Base-by-base conservation (phyloP, 2,888 invertebrate genomes). In the Limenitis arthemis region DNA sequence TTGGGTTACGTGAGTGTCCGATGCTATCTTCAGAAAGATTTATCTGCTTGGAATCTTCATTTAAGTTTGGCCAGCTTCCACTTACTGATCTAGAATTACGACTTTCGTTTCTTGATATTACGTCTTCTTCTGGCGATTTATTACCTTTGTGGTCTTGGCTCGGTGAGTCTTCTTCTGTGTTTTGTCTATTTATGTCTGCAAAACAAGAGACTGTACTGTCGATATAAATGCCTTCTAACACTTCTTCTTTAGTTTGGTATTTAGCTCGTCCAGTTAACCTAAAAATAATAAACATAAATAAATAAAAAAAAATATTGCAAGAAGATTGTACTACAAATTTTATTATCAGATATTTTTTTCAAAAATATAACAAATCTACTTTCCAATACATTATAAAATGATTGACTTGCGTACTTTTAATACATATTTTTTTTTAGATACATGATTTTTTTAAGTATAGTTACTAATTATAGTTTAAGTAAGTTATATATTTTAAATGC, bases 161-260 rank as follows among this genome's bases (percentile, higher is more conserved):
- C 34, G 47, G 47, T 20, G 53, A 47, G 53, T 75, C 74, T 66
- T 70, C 77, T 63, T 76, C 57, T 40, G 44, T 78, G 60, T 71
- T 77, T 54, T 81, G 80, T 50, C 77, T 79, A 64, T 81, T 86
- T 61, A 86, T 85, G 54, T 85, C 86, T 40, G 84, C 86, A 65
- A 86, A 86, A 66, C 86, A 86, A 58, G 86, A 86, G 47, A 78
- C 86, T 42, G 86, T 86, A 59, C 86, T 86, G 57, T 87, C 86
- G 54, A 86, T 87, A 61, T 87, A 87, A 58, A 86, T 86, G 38
- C 80, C 79, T 66, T 86, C 86, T 56, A 85, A 70, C 58, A 85
- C 86, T 70, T 86, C 87, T 67, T 86, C 87, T 59, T 86, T 87
- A 34, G 83, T 84, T 68, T 85, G 86, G 59, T 83, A 86, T 68